Base-by-base conservation (phyloP, 1,140 invertebrate species). In the Copidosoma floridanum region DNA sequence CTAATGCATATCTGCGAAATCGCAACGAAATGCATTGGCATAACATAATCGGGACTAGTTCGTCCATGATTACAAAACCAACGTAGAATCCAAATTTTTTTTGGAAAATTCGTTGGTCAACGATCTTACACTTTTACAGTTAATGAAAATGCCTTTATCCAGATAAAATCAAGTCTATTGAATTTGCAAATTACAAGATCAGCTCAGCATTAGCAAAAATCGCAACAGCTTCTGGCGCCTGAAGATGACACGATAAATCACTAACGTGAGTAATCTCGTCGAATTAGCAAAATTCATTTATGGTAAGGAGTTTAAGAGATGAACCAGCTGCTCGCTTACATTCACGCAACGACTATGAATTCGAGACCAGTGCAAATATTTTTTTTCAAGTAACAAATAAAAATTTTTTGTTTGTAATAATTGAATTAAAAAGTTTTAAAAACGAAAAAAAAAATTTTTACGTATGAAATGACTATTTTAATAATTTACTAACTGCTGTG, bases 371-470 rank as follows among this genome's bases (percentile, higher is more conserved):
- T n/a, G n/a, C n/a, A n/a, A n/a, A n/a, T n/a, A n/a, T n/a, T n/a
- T n/a, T n/a, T n/a, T n/a, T n/a, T n/a, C n/a, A n/a, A n/a, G 68
- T 71, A 68, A 68, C 70, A 66, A 47, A 71, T 68, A 58, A 75
- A 71, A 74, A 75, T 71, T 69, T 75, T 71, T 55, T 57, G 62
- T 44, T 52, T 12, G 23, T 43, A 43, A 35, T 18, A 24, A 51
- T 12, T 43, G 16, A 50, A 58, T 14, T 51, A 26, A 58, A 58
- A 58, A 58, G 51, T 32, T 11, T 38, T 32, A 24, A 43, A 35
- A 23, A 23, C 10, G 20, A 12, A 40, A 40, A 55, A 40, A 55
- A 48, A 55, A 23, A 54, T 40, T 14, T 16, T 40, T 32, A n/a
- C 26, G 16, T 12, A 35, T 47, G 41, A 46, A 11, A 53, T n/a